Base-by-base conservation (phyloP, 2,888 invertebrate genomes). In the Chorisops tibialis region DNA sequence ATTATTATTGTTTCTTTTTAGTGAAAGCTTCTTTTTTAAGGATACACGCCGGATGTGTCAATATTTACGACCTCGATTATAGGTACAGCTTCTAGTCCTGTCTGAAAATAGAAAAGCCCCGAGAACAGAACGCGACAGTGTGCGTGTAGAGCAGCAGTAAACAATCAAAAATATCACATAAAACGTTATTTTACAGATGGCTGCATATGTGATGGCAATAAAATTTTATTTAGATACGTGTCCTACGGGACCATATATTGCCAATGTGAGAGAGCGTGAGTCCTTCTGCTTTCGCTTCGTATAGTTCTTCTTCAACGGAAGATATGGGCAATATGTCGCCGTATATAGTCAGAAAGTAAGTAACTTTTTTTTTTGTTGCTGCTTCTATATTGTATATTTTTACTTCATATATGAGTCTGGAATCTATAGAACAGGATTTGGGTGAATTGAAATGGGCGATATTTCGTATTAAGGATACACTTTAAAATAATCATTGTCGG, bases 141-240 rank as follows among this genome's bases (percentile, higher is more conserved):
- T 45, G 47, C 49, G 39, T 49, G 48, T 47, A 39, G 59, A 39
- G 48, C 39, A 59, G 48, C 60, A 51, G 60, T 60, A 60, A 60
- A 60, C 60, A 60, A 60, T 60, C 60, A 60, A 41, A 30, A 22
- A 18, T 7, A 30, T 30, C 30, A 49, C 50, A 60, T 60, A 60
- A 60, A 60, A 43, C 50, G 50, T 50, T 50, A 60, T 60, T 60
- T 60, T 60, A 60, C 60, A 60, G 50, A 60, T 60, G 60, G 60
- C 43, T 60, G 60, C 60, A 60, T 50, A 50, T 60, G 60, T 50
- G 49, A 24, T 38, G 39, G 39, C 60, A 60, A 60, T 60, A 60
- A 60, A 60, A 60, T 60, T 60, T 60, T 60, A 60, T 60, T 60
- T 43, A 49, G 60, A 49, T 50, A 60, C 60, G 60, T 60, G 60